Evolutionary conservation across 53 echinoderm and acorn worm genomes (phyloP), one percentile per base, ranked within the genome.

Genomic region (Astropecten irregularis): DNA sequence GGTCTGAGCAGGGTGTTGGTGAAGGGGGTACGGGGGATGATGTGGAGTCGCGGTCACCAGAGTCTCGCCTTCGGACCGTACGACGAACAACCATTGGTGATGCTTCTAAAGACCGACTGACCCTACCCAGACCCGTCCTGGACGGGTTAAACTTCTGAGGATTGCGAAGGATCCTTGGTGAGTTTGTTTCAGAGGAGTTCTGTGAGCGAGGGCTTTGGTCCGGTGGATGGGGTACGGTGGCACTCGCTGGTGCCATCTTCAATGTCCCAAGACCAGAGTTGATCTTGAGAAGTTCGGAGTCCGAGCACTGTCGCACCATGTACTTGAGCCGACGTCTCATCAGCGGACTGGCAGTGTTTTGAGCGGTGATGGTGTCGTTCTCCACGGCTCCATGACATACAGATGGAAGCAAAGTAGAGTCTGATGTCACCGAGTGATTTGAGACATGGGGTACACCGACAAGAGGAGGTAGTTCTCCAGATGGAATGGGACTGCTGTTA

Each of bases 301-400:
- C 79, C 1, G 79, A 79, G 39, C 61, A 62, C 47, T 79, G 79
- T 1, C 79, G 44, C 30, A 79, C 79, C 79, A 79, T 79, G 63
- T 42, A 79, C 63, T 79, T 79, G 0, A 79, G 25, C 0, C 79
- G 79, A 33, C 79, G 79, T 30, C 62, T 40, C 4, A 61, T 79
- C 18, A 79, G 79, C 33, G 79, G 79, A 29, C 79, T 79, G 18
- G 47, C 21, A 5, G 5, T 26, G 16, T 40, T 16, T 18, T 38
- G 32, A 13, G 0, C 34, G 15, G 32, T n/a, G 63, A 57, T 9
- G 61, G 26, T 9, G 4, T 62, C 79, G 42, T 47, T 21, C 14
- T 60, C 63, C 25, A 18, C 1, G 0, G 48, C 31, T 62, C 32
- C 79, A 44, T 50, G 61, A 7, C 61, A 42, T 2, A 22, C 42